A percentile compares a stretch with the other conserved stretches of the same genome.
Conservation (phyloP, 2,797 vertebrate species). For the Mus spretus region DNA sequence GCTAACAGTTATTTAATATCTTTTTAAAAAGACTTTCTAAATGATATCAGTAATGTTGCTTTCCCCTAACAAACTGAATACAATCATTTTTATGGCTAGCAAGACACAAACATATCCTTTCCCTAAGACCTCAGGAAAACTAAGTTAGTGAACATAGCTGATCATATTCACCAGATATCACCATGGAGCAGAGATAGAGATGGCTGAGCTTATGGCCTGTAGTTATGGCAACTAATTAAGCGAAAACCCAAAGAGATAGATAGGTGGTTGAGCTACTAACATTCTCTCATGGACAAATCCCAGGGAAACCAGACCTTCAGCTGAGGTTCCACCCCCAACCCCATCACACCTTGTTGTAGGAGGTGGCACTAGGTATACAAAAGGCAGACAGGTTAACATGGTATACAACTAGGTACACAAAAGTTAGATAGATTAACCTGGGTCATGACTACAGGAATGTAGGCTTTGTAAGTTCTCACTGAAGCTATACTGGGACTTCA, state of each 20-base stretch:
- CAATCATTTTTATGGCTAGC: background rate
- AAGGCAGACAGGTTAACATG: too few species aligned
- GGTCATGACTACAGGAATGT: background rate
- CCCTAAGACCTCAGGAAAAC: background rate
- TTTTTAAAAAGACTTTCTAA: constrained; percentile 24
- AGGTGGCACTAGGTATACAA: background rate
- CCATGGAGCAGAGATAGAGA: background rate
- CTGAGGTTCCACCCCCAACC: background rate
- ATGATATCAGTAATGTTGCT: background rate
- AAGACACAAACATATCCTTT: background rate
- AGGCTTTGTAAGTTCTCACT: background rate
- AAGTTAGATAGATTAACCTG: too few species aligned
- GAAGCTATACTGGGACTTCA: background rate
- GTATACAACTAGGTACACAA: too few species aligned
- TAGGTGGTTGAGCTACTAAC: background rate
- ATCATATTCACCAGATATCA: background rate
- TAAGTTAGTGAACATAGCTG: background rate
- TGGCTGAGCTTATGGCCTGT: too few species aligned
- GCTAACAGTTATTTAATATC: background rate
- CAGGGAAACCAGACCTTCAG: background rate
- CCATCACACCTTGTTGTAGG: background rate
- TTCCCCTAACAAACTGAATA: background rate
- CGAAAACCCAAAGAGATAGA: background rate
- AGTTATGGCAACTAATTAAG: background rate
- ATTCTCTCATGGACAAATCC: too few species aligned